Percentiles rank a stretch among this genome's conserved stretches.
These are phyloP conservation scores for Leptodactylus fallax DNA, from an alignment of 2,797 vertebrate species.

Conservation along the genomic window DNA sequence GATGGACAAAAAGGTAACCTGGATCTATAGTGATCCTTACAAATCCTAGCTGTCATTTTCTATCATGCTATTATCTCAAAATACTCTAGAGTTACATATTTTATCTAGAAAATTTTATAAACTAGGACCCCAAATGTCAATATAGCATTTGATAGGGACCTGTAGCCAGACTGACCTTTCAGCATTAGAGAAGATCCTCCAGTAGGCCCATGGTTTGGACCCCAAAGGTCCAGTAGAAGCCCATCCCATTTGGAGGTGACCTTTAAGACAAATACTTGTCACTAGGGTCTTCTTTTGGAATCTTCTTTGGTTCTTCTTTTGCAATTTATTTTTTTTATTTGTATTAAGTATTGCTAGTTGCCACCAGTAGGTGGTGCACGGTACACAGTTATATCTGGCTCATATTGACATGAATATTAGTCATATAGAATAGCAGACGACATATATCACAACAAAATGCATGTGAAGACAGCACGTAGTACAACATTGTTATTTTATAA, in stretches of 20 bases:
- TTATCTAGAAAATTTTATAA: background rate
- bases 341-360: too few species aligned
- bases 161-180: background rate
- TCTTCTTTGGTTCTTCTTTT: too few species aligned
- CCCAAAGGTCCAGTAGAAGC: background rate
- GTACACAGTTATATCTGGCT: background rate
- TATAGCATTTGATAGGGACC: background rate
- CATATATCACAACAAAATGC: too few species aligned
- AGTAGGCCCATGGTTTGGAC: background rate
- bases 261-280: too few species aligned
- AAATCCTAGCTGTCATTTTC: background rate
- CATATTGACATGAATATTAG: background rate
- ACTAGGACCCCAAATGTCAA: background rate
- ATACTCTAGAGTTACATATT: background rate
- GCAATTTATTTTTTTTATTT: too few species aligned
- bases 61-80: background rate
- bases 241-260: background rate
- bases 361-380: background rate
- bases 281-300: background rate
- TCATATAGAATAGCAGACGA: background rate
- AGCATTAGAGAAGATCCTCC: background rate
- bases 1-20: slow-evolving; percentile 82
- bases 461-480: too few species aligned
- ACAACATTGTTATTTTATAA: too few species aligned
- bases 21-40: background rate